A percentile compares a stretch with the other conserved stretches of the same genome.
These are phyloP conservation scores for Halcyon malimbica DNA, from an alignment of 2,113 vertebrate genomes.

Conservation along the genomic window DNA sequence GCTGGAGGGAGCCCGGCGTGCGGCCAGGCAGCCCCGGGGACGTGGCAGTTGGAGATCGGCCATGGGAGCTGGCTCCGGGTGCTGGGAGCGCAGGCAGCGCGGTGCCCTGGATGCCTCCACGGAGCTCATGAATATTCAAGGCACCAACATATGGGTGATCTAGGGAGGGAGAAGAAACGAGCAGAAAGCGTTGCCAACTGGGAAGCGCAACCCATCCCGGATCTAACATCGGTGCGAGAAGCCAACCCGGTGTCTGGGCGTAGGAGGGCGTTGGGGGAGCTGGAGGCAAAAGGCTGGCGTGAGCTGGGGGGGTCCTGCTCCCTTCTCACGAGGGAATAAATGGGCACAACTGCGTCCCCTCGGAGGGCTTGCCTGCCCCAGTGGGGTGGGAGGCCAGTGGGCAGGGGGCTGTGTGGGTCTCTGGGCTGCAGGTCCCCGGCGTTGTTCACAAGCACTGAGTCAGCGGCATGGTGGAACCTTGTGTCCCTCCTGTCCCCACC, in stretches of 20 bases:
- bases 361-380: rapidly evolving
- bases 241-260: background rate
- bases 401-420: background rate
- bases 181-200: background rate
- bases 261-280: background rate
- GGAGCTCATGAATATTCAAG: background rate
- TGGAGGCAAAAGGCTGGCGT: background rate
- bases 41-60: background rate
- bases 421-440: rapidly evolving
- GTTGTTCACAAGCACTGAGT: background rate
- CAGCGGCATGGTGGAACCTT: rapidly evolving
- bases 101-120: background rate
- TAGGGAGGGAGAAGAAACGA: background rate
- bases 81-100: background rate
- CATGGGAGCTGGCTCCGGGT: background rate
- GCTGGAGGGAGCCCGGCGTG: background rate
- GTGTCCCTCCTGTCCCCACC: background rate
- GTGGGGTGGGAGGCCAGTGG: background rate
- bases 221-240: rapidly evolving
- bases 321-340: background rate
- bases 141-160: background rate
- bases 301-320: background rate
- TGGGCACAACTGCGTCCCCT: rapidly evolving
- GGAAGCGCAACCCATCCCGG: background rate
- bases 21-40: background rate